Evolutionary conservation across 2,888 invertebrate genomes (phyloP).

Genomic region (Pardosa pseudoannulata): DNA sequence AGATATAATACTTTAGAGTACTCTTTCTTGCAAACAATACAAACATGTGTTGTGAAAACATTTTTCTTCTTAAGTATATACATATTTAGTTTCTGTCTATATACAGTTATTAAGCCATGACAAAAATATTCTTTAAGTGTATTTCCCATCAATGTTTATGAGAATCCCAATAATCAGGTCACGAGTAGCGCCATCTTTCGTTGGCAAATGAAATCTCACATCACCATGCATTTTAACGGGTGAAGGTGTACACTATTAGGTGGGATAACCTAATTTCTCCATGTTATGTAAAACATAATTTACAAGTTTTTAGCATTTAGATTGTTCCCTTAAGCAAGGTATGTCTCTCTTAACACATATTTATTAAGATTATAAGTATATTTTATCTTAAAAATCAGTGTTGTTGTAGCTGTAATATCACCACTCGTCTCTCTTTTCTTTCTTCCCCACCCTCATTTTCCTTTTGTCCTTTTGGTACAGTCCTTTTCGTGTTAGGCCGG

Average conservation of each 20-base stretch:
- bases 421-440: conserved; percentile 18
- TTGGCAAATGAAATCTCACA: conserved; percentile 29
- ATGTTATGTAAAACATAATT: conserved; percentile 5
- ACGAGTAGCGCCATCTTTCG: conserved; percentile 42
- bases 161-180: conserved; percentile 1
- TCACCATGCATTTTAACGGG: conserved; percentile 53
- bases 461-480: conserved; percentile 46
- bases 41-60: no score
- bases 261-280: conserved; percentile 23
- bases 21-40: no score
- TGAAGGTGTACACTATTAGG: conserved; percentile 48
- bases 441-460: conserved; percentile 65
- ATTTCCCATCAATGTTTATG: not conserved
- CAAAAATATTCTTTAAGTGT: no score
- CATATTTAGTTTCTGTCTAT: no score
- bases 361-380: not conserved
- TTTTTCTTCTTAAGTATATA: no score
- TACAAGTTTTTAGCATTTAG: not conserved
- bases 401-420: not conserved
- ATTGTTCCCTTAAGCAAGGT: conserved; percentile 35
- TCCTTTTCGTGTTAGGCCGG: conserved; percentile 43
- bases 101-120: no score
- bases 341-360: not conserved
- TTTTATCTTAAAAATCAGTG: not conserved
- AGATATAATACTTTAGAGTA: no score